Evolutionary conservation across 2,797 vertebrate genomes (phyloP).

Genomic region (Sorex maritimensis): DNA sequence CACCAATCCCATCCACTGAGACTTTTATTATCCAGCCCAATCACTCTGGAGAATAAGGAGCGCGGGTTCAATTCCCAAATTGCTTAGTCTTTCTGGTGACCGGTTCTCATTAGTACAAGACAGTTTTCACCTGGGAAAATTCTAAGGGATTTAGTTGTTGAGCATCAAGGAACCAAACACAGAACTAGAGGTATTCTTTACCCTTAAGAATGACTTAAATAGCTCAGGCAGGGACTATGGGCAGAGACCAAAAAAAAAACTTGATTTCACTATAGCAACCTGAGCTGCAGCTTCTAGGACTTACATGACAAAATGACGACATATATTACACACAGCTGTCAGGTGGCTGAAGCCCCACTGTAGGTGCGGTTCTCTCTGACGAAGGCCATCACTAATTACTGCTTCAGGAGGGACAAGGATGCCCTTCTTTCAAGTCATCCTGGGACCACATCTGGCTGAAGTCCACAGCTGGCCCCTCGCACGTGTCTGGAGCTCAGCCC

Average conservation of each 20-base stretch:
- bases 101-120: conserved; percentile 1
- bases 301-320: conserved; percentile 50
- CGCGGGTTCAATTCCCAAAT: not conserved
- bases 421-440: conserved; percentile 63
- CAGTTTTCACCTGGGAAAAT: not conserved
- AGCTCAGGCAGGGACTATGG: too few species aligned
- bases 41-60: not conserved
- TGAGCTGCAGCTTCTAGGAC: not conserved
- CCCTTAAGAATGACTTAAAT: too few species aligned
- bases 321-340: conserved; percentile 46
- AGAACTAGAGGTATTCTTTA: not conserved
- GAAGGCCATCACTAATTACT: conserved; percentile 61
- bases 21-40: too few species aligned
- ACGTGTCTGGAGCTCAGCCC: not conserved
- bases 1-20: too few species aligned
- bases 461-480: not conserved
- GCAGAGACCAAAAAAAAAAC: too few species aligned
- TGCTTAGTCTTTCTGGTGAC: conserved; percentile 20
- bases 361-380: conserved; percentile 48
- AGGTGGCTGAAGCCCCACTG: conserved; percentile 32
- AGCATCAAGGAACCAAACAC: not conserved
- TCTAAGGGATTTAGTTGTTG: not conserved
- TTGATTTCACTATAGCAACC: not conserved
- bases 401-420: conserved; percentile 14
- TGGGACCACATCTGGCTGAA: not conserved